Evolutionary conservation across 2,888 invertebrate genomes (phyloP), one percentile per base, ranked within the genome.

Genomic region (Lagria hirta): DNA sequence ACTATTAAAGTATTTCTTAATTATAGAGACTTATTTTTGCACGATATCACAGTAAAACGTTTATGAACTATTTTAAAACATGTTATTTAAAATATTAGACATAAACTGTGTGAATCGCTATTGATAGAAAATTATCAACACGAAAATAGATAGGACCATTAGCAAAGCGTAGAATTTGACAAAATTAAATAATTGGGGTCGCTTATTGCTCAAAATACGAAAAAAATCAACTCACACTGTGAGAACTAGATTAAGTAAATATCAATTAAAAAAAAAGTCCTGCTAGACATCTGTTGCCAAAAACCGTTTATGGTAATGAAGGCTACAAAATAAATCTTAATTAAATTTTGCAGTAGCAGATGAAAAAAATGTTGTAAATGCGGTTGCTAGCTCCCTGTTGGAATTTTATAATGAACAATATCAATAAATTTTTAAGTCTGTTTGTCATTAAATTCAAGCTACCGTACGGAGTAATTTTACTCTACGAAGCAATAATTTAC

Each of bases 21-120:
- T 47, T 38, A 43, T 37, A 43, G 42, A 28, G 32, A 37, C 46
- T 24, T 37, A 34, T 42, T 43, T 47, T 47, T 43, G 47, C 47
- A 47, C 43, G 43, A 24, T 20, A 36, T 36, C 14, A 47, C 38
- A 40, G 18, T 24, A 15, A 17, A 43, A 37, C 27, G 34, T 30
- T 37, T 37, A 27, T 27, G 28, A 26, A 24, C 26, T 17, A 26
- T 35, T 43, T 43, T 7, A 21, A 21, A 24, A 17, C 32, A 37
- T 44, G 27, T 24, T 43, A 48, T 48, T 48, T 43, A 30, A 38
- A 21, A 48, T 43, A 43, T 43, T 43, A 28, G 7, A 18, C 26
- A 15, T 26, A 29, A 35, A 36, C 36, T 46, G 24, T 46, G 34
- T 45, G 43, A 42, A 42, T 42, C 42, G 24, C 36, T 34, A 42